Evolutionary conservation across 2,888 invertebrate genomes (phyloP).

Genomic region (Monopis laevigella): DNA sequence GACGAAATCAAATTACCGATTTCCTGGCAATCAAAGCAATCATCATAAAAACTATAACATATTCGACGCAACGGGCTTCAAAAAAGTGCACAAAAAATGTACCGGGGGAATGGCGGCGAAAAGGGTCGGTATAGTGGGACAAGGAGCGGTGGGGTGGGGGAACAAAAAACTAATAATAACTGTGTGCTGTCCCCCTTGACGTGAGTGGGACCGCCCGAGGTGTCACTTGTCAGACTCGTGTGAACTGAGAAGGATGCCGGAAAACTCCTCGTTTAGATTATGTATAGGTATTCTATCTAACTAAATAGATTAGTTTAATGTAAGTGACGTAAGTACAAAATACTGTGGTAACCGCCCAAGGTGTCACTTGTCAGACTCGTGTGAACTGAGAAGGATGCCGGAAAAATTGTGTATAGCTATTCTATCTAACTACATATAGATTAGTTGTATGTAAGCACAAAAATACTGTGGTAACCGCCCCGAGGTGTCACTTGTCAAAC

Average conservation of each 20-base stretch:
- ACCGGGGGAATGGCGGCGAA: constrained; percentile 49
- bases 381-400: too few relatives aligned
- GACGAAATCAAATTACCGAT: constrained; percentile 15
- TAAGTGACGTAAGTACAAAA: too few relatives aligned
- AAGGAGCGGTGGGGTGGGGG: constrained; percentile 39
- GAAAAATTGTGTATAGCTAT: too few relatives aligned
- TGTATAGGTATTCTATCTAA: too few relatives aligned
- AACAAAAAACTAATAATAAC: constrained; percentile 66
- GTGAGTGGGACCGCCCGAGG: constrained; percentile 22
- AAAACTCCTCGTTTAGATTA: too few relatives aligned
- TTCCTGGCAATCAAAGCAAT: constrained; percentile 21
- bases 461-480: too few relatives aligned
- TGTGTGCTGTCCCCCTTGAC: constrained; percentile 54
- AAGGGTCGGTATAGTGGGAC: constrained; percentile 31
- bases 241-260: constrained; percentile 1
- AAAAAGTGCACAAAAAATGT: constrained; percentile 44
- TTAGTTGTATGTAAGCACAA: too few relatives aligned
- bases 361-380: constrained; percentile 41
- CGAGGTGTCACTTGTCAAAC: too few relatives aligned
- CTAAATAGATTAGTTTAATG: too few relatives aligned
- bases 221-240: constrained; percentile 30
- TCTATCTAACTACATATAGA: too few relatives aligned
- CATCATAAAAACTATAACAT: constrained; percentile 24
- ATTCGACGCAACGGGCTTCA: constrained; percentile 18
- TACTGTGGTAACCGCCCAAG: too few relatives aligned